These are phyloP conservation scores for Deilephila elpenor DNA, from an alignment of 2,888 invertebrate genomes.

Conservation along the genomic window DNA sequence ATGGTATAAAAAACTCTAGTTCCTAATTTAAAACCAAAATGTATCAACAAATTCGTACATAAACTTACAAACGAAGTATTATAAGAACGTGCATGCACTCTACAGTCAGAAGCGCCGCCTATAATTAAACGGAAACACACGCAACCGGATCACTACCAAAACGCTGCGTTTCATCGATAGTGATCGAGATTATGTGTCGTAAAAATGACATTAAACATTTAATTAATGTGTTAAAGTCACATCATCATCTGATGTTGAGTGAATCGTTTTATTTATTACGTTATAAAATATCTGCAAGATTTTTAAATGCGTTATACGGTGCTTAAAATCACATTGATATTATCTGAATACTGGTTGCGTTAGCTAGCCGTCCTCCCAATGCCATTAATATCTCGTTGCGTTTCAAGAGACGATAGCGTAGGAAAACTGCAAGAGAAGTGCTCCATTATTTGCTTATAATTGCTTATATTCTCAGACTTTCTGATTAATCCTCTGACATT, in stretches of 20 bases:
- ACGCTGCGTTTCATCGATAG: not conserved
- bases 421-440: too few relatives aligned
- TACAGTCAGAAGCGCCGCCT: not conserved
- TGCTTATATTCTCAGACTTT: too few relatives aligned
- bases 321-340: too few relatives aligned
- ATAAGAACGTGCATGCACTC: not conserved
- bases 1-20: too few relatives aligned
- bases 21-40: too few relatives aligned
- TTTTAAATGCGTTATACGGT: not conserved
- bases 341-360: too few relatives aligned
- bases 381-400: too few relatives aligned
- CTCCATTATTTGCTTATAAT: too few relatives aligned
- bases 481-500: too few relatives aligned
- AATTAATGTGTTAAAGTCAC: not conserved
- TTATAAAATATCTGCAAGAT: not conserved
- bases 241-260: not conserved
- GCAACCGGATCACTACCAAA: not conserved
- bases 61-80: not conserved
- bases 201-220: not conserved
- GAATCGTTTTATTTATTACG: not conserved
- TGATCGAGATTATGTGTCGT: not conserved
- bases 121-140: slow-evolving; percentile 15
- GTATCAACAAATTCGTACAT: not conserved
- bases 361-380: too few relatives aligned
- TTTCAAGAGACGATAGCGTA: too few relatives aligned